These are phyloP conservation scores for Camptogramma bilineatum DNA, from an alignment of 2,888 invertebrate genomes.

Conservation along the genomic window DNA sequence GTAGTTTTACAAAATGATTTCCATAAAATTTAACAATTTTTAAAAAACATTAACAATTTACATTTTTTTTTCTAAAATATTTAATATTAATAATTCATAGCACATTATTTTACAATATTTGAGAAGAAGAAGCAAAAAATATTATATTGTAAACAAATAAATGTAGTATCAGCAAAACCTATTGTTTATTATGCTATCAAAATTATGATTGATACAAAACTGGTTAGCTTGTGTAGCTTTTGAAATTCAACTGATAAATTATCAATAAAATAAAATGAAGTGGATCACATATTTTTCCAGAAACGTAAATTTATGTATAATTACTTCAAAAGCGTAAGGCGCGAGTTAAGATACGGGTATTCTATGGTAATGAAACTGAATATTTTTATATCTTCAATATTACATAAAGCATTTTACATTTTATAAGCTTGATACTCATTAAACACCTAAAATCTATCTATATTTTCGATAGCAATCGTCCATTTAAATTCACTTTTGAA, in stretches of 20 bases:
- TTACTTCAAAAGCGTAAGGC: slow-evolving; percentile 27
- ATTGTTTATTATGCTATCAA: background rate
- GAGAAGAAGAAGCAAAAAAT: slow-evolving; percentile 5
- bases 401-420: slow-evolving; percentile 49
- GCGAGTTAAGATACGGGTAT: slow-evolving; percentile 12
- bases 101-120: slow-evolving; percentile 52
- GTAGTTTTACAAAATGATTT: slow-evolving; percentile 68
- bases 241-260: background rate
- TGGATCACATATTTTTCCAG: background rate
- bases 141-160: background rate
- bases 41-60: slow-evolving; percentile 79
- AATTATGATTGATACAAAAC: background rate
- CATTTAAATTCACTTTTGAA: slow-evolving; percentile 21
- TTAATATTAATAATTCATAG: slow-evolving; percentile 34
- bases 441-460: slow-evolving; percentile 28
- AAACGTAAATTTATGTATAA: background rate
- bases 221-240: background rate
- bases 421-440: slow-evolving; percentile 33
- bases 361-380: slow-evolving; percentile 5
- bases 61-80: slow-evolving; percentile 66
- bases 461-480: slow-evolving; percentile 32
- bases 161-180: background rate
- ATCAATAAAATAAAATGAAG: too few relatives aligned
- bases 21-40: slow-evolving; percentile 79
- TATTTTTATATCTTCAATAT: slow-evolving; percentile 18